A percentile compares a stretch with the other conserved stretches of the same genome.
These are phyloP conservation scores for Chloroceryle amazona DNA, from an alignment of 2,797 vertebrate genomes.

Conservation along the genomic window DNA sequence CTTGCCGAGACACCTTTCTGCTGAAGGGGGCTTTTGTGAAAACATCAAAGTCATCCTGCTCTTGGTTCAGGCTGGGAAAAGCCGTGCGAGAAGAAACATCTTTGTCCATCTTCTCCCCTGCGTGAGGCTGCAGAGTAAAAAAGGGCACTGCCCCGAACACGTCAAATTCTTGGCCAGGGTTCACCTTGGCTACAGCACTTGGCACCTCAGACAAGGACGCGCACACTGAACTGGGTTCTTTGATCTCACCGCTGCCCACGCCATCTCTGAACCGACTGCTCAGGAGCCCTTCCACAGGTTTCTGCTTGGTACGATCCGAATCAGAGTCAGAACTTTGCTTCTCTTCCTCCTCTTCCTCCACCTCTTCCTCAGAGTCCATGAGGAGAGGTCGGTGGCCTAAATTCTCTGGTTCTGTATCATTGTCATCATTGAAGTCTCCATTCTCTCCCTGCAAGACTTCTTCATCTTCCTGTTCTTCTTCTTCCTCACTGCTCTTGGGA, in stretches of 20 bases:
- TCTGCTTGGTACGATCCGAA: constrained; percentile 79
- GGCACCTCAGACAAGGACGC: constrained; percentile 47
- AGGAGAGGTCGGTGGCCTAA: constrained; percentile 91
- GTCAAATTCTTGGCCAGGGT: constrained; percentile 81
- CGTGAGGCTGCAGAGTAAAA: constrained; percentile 68
- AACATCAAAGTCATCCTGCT: constrained; percentile 91
- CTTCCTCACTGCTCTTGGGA: constrained; percentile 96
- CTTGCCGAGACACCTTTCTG: constrained; percentile 84
- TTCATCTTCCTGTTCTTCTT: constrained; percentile 90
- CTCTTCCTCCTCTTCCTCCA: constrained; percentile 88
- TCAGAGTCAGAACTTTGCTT: constrained; percentile 92
- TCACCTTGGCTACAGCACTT: not conserved
- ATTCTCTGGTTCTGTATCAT: constrained; percentile 88
- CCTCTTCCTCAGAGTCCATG: constrained; percentile 94
- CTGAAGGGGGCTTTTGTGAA: constrained; percentile 96
- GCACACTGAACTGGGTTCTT: constrained; percentile 24
- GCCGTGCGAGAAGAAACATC: constrained; percentile 69
- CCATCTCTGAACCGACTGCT: not conserved
- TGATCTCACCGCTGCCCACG: not conserved
- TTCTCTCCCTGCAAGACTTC: constrained; percentile 91
- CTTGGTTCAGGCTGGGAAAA: constrained; percentile 26
- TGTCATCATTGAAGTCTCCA: constrained; percentile 84
- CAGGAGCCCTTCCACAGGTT: constrained; percentile 49
- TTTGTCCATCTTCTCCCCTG: constrained; percentile 33
- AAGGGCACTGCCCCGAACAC: constrained; percentile 94